Conservation (phyloP, 2,797 vertebrate genomes). For the Argyrosomus regius region DNA sequence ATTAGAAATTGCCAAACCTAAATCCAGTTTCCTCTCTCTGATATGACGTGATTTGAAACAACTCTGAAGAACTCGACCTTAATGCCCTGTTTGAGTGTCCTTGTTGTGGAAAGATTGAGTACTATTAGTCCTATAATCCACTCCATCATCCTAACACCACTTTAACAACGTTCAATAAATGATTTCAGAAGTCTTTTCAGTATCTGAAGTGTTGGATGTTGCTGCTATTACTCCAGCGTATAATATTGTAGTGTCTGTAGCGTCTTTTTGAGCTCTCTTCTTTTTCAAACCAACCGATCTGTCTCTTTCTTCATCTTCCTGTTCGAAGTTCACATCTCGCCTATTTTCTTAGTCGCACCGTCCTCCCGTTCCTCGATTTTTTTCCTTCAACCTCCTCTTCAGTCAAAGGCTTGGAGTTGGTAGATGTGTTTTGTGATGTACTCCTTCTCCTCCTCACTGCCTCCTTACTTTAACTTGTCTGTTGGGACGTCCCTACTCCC, state of each 20-base stretch:
- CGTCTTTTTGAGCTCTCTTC: conserved; percentile 1
- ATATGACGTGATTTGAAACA: background rate
- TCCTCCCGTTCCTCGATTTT: conserved; percentile 21
- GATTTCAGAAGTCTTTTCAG: background rate
- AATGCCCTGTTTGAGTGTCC: background rate
- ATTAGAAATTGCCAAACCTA: background rate
- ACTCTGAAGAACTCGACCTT: background rate
- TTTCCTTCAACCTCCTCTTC: conserved; percentile 28
- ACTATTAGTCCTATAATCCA: background rate
- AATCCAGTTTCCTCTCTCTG: background rate
- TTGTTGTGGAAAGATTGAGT: background rate
- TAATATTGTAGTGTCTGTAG: background rate
- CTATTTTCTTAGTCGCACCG: conserved; percentile 19
- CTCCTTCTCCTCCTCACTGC: conserved; percentile 36
- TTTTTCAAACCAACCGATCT: background rate
- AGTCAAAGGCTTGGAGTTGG: conserved; percentile 31
- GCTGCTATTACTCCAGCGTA: background rate
- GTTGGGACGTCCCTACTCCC: conserved; percentile 53
- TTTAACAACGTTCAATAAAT: background rate
- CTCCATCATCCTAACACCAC: background rate
- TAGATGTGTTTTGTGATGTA: conserved; percentile 44
- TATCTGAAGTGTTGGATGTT: conserved; percentile 2
- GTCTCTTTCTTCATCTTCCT: conserved; percentile 27
- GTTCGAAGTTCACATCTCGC: conserved; percentile 3
- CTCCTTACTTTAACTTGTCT: conserved; percentile 61